A percentile compares a stretch with the other conserved stretches of the same genome.
phyloP scores from a whole-genome alignment of 2,797 vertebrate genomes.

The Sternarchorhynchus goeldii region DNA sequence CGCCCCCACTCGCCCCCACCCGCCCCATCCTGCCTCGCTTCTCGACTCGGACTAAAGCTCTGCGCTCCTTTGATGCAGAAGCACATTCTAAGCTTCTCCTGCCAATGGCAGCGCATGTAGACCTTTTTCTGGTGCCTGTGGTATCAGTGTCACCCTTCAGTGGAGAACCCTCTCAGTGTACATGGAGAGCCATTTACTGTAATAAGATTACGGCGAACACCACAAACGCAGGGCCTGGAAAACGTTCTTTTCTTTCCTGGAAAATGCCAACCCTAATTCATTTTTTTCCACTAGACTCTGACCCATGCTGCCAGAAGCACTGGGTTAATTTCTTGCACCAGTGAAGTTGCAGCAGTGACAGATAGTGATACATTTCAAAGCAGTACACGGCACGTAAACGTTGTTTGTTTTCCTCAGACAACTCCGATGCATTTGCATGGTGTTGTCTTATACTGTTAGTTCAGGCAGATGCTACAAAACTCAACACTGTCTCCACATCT shows the following conservation, averaged over 20 bases:
- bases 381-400: background rate
- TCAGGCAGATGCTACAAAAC: background rate
- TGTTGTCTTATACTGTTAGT: conserved; percentile 19
- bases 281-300: background rate
- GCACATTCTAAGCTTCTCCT: conserved; percentile 66
- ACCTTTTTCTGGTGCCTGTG: conserved; percentile 40
- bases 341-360: background rate
- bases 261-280: background rate
- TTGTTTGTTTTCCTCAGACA: background rate
- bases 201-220: conserved; percentile 47
- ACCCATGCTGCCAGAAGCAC: background rate
- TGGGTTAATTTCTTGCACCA: background rate
- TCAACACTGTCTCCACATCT: conserved; percentile 18
- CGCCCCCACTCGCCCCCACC: no score
- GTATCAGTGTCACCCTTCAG: conserved; percentile 81
- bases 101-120: conserved; percentile 60
- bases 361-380: background rate
- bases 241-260: background rate
- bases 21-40: conserved; percentile 46
- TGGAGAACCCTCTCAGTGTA: conserved; percentile 75
- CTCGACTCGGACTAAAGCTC: conserved; percentile 54
- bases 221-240: conserved; percentile 5
- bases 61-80: conserved; percentile 60
- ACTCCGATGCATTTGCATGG: background rate
- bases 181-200: conserved; percentile 56